These are phyloP conservation scores for Cairina moschata DNA, from an alignment of 2,113 vertebrate genomes.

Conservation along the genomic window DNA sequence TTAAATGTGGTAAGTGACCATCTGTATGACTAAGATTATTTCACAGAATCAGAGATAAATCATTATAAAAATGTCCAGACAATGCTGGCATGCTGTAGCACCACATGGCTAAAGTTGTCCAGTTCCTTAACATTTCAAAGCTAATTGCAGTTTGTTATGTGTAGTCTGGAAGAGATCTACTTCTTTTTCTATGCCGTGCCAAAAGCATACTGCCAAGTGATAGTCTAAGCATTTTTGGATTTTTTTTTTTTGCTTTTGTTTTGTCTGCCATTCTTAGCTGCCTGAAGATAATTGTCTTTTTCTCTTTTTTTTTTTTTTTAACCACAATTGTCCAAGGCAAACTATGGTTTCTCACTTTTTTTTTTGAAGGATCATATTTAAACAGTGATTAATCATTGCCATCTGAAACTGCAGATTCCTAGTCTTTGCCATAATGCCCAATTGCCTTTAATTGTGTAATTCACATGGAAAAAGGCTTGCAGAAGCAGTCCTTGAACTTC, in stretches of 20 bases:
- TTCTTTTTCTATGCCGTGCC: neutral
- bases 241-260: neutral
- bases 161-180: neutral
- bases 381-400: neutral
- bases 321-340: neutral
- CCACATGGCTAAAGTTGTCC: neutral
- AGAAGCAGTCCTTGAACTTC: neutral
- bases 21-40: neutral
- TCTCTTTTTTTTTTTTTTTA: neutral
- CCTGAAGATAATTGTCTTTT: neutral
- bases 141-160: neutral
- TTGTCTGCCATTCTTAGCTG: neutral
- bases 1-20: constrained; percentile 76
- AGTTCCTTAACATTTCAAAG: neutral
- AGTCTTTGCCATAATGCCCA: neutral
- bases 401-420: neutral
- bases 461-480: neutral
- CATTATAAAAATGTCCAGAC: neutral
- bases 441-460: neutral
- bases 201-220: neutral
- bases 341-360: neutral
- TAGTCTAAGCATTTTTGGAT: neutral
- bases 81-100: neutral
- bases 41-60: no score
- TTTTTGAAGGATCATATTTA: neutral